Evolutionary conservation across 2,797 vertebrate genomes (phyloP), one percentile per base, ranked within the genome.

Genomic region (Rhincodon typus): DNA sequence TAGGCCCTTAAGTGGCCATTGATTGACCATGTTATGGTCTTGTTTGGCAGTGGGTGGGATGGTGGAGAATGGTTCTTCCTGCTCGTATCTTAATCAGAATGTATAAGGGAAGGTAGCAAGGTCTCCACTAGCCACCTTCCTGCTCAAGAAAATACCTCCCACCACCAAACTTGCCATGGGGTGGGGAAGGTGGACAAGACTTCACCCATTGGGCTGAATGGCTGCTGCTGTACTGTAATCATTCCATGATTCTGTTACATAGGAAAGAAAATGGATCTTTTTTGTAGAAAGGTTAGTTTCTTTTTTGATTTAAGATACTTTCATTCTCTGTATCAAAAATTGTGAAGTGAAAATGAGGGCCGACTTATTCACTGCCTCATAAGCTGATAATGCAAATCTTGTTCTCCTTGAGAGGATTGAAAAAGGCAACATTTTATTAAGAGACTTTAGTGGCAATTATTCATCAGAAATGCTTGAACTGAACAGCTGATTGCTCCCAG

Each of bases 241-340:
- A 70, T 70, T 25, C 21, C 25, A 70, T 70, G 69, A 70, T 70
- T 70, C 23, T 70, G 25, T 70, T 25, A 77, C 30, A 34, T 34
- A 30, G 87, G 53, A 62, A 90, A 90, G 53, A 90, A 62, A 62
- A 62, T 90, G 50, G 57, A 90, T 62, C 15, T 57, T 88, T 17
- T 62, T n/a, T 53, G 34, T 27, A 4, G 19, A 62, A 62, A 62
- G 27, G 15, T 34, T 62, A 4, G 34, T 90, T 27, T 87, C 27
- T 87, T 50, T 27, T 50, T 87, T 50, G 50, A 87, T 30, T 25
- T 25, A 87, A 87, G 46, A 77, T 87, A 53, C 3, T 25, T 53
- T 87, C 87, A 90, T 90, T 90, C 62, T 62, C 53, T 90, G 27
- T n/a, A 62, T 30, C 34, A 90, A 90, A 62, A 84, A 86, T n/a